Conservation (phyloP, 2,113 vertebrate genomes). For the Pygoscelis adeliae region DNA sequence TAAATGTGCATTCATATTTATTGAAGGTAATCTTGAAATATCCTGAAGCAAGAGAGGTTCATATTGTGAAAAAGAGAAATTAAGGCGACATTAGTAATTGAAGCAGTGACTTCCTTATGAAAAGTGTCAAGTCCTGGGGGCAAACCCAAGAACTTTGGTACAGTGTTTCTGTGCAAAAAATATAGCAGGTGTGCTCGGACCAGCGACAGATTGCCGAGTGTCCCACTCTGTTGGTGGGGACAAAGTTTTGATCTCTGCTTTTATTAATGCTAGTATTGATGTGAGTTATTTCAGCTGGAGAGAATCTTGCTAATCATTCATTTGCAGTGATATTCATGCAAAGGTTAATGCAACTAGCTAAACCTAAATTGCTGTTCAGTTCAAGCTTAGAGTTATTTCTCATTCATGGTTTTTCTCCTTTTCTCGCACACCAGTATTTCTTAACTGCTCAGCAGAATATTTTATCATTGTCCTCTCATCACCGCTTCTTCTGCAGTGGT, state of each 20-base stretch:
- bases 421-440: fast-evolving
- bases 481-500: no score
- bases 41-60: background rate
- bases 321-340: fast-evolving
- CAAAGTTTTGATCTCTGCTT: no score
- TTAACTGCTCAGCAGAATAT: background rate
- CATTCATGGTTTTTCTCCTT: background rate
- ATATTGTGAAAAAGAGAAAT: background rate
- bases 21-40: conserved; percentile 35
- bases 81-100: conserved; percentile 57
- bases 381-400: fast-evolving
- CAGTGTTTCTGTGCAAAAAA: background rate
- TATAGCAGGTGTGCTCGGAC: fast-evolving
- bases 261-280: fast-evolving
- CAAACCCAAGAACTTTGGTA: fast-evolving
- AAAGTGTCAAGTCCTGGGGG: background rate
- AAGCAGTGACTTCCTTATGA: background rate
- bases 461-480: background rate
- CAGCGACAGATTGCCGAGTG: fast-evolving
- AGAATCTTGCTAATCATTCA: fast-evolving
- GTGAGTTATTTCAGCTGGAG: no score
- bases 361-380: fast-evolving
- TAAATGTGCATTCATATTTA: conserved; percentile 51
- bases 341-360: background rate
- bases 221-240: fast-evolving